Base-by-base conservation (phyloP, 2,113 vertebrate genomes). In the Podarcis muralis region DNA sequence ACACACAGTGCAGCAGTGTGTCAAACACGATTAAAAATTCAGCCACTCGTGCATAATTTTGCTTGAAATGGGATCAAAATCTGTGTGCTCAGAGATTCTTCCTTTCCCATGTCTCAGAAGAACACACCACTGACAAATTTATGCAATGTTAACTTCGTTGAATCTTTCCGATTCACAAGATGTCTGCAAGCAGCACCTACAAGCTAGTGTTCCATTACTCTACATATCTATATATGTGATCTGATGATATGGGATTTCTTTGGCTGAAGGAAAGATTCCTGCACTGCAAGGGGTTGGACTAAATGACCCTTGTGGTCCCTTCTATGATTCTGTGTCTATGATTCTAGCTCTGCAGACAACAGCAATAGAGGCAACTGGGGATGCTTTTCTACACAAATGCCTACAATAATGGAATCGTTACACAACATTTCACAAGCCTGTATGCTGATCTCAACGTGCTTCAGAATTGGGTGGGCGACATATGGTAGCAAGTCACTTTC, bases 21-120 rank as follows among this genome's bases (percentile, higher is more conserved):
- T 57, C n/a, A 76, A 85, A 62, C 25, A 30, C 16, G 32, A 76
- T 85, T 35, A 85, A 85, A 59, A 75, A 62, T 85, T 75, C 83
- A 59, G 6, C 13, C 53, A 59, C 12, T 16, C 32, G 37, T 48
- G n/a, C 48, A 62, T 85, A 25, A 59, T 75, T 18, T 32, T 84
- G 43, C 35, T 27, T 75, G 53, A 85, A 85, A 85, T 62, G 15
- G 48, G n/a, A 62, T 35, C 71, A 85, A 62, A 74, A 75, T 74
- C 22, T 85, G 32, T 85, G 23, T 23, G 75, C 23, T 59, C 53
- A 59, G 32, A 53, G 5, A 18, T 35, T 62, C 62, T 12, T 53
- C 72, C 22, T 32, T 74, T 37, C 13, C 53, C 13, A 37, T 37
- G 12, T 75, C 43, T 59, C n/a, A 85, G 16, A 75, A 59, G 72